phyloP scores from a whole-genome alignment of 2,888 invertebrate genomes.

The Apodemia mormo region DNA sequence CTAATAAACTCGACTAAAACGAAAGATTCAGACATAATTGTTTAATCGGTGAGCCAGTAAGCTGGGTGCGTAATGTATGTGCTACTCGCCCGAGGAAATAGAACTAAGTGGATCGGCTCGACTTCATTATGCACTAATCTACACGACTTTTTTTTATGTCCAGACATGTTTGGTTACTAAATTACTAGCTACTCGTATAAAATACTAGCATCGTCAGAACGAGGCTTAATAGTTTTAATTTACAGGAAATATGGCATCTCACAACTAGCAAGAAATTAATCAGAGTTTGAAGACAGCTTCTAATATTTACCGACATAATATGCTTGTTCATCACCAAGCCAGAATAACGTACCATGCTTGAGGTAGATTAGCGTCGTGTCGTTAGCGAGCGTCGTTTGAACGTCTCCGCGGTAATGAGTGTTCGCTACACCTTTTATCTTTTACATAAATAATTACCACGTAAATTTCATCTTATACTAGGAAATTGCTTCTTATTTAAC shows the following conservation, averaged over 20 bases:
- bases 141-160: too few relatives aligned
- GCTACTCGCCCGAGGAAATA: too few relatives aligned
- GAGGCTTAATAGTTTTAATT: too few relatives aligned
- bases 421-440: conserved; percentile 9
- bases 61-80: too few relatives aligned
- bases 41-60: too few relatives aligned
- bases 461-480: neutral
- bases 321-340: neutral
- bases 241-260: neutral
- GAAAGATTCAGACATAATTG: too few relatives aligned
- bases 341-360: neutral
- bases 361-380: neutral
- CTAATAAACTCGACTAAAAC: too few relatives aligned
- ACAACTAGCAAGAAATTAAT: neutral
- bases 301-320: conserved; percentile 7
- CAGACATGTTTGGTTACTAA: too few relatives aligned
- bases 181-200: too few relatives aligned
- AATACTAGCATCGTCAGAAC: too few relatives aligned
- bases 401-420: conserved; percentile 4
- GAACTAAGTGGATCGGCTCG: too few relatives aligned
- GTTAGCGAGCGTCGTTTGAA: neutral
- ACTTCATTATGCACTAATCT: too few relatives aligned
- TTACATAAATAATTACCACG: conserved; percentile 11
- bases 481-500: neutral
- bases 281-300: neutral